Conservation (phyloP, 2,797 vertebrate species). For the Anomalospiza imberbis region DNA sequence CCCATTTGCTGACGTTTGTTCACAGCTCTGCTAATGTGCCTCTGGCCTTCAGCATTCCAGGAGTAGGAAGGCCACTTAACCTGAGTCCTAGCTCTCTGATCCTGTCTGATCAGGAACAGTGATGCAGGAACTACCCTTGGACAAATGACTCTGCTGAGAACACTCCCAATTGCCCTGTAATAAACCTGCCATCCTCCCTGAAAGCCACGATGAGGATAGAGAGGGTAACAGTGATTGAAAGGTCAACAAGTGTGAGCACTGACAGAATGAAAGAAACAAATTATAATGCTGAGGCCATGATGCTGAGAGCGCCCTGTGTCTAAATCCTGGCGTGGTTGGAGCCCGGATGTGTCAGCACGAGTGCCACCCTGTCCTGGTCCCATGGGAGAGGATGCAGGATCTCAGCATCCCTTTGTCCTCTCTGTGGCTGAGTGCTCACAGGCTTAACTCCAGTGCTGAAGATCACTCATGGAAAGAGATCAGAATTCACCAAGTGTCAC, state of each 20-base stretch:
- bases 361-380: background rate
- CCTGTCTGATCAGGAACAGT: slow-evolving; percentile 36
- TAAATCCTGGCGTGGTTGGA: background rate
- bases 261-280: slow-evolving; percentile 55
- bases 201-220: slow-evolving; percentile 14
- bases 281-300: background rate
- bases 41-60: slow-evolving; percentile 40
- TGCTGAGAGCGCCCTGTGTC: background rate
- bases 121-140: slow-evolving; percentile 9
- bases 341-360: background rate
- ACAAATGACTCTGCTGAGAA: slow-evolving; percentile 44
- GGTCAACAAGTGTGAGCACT: slow-evolving; percentile 59
- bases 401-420: background rate
- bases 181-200: slow-evolving; percentile 33
- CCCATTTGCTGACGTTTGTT: background rate
- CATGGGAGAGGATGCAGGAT: background rate
- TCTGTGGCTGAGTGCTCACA: background rate
- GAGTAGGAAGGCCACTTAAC: slow-evolving; percentile 25
- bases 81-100: background rate
- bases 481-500: background rate
- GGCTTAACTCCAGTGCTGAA: background rate
- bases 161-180: slow-evolving; percentile 38
- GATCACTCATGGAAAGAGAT: background rate
- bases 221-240: slow-evolving; percentile 53
- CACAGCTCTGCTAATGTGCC: background rate